A percentile compares a stretch with the other conserved stretches of the same genome.
Evolutionary conservation across 2,113 vertebrate species (phyloP).

Genomic region (Anhinga rufa): DNA sequence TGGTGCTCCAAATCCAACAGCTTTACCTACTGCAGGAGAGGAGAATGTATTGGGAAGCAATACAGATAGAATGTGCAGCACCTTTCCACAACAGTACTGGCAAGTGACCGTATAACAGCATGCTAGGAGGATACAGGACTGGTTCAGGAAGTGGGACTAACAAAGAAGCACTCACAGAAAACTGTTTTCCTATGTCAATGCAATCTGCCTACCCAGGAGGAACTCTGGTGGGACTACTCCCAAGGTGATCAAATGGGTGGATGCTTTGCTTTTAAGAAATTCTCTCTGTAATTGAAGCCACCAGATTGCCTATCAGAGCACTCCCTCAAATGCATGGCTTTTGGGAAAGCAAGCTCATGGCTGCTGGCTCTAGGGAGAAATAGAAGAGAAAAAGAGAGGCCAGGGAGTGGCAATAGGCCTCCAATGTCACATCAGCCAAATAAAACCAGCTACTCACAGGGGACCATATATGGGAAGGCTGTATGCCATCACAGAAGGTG

Average conservation of each 20-base stretch:
- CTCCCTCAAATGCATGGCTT: neutral
- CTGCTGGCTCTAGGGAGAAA: neutral
- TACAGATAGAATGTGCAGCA: neutral
- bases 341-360: neutral
- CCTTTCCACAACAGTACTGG: neutral
- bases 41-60: neutral
- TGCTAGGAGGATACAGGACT: neutral
- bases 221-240: neutral
- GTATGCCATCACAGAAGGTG: neutral
- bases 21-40: neutral
- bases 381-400: neutral
- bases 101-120: neutral
- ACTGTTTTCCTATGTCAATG: neutral
- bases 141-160: neutral
- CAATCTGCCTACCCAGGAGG: neutral
- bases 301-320: neutral
- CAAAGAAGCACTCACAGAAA: neutral
- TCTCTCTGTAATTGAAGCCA: neutral
- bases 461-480: neutral
- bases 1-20: neutral
- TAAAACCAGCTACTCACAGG: constrained; percentile 24
- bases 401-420: neutral
- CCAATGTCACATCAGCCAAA: constrained; percentile 21
- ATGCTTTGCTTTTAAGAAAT: neutral
- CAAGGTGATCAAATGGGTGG: neutral